These are phyloP conservation scores for Pelecanus crispus DNA, from an alignment of 2,113 vertebrate genomes.

Conservation along the genomic window DNA sequence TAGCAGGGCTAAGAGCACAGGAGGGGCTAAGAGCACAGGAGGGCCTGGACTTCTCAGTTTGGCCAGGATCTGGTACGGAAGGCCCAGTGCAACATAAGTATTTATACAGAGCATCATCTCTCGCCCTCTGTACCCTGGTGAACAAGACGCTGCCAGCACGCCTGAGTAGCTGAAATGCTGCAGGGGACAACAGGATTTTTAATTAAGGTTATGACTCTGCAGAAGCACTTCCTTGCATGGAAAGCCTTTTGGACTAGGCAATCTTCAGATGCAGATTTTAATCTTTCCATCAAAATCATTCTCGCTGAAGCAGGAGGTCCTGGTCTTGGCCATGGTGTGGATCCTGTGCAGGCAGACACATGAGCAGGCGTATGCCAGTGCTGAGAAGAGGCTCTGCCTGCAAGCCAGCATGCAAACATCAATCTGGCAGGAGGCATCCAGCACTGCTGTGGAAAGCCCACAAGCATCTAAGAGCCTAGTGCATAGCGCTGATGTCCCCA, in stretches of 20 bases:
- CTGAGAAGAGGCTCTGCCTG: neutral
- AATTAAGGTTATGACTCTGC: neutral
- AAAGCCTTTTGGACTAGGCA: neutral
- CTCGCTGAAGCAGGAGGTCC: neutral
- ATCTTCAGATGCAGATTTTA: neutral
- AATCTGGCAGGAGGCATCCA: neutral
- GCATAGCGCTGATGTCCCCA: neutral
- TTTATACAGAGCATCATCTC: neutral
- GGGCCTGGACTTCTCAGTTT: neutral
- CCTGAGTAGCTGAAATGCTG: neutral
- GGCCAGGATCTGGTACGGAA: neutral
- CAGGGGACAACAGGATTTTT: neutral
- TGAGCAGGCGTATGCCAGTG: neutral
- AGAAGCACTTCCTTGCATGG: neutral
- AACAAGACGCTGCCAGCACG: neutral
- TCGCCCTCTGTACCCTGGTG: neutral
- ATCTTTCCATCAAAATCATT: neutral
- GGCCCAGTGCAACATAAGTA: neutral
- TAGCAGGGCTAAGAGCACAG: neutral
- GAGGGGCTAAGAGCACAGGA: neutral
- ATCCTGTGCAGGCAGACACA: neutral
- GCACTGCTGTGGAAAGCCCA: neutral
- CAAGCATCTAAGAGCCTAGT: neutral
- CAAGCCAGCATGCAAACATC: neutral
- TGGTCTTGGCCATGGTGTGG: neutral